phyloP scores from a whole-genome alignment of 2,888 invertebrate genomes.

The Syritta pipiens region DNA sequence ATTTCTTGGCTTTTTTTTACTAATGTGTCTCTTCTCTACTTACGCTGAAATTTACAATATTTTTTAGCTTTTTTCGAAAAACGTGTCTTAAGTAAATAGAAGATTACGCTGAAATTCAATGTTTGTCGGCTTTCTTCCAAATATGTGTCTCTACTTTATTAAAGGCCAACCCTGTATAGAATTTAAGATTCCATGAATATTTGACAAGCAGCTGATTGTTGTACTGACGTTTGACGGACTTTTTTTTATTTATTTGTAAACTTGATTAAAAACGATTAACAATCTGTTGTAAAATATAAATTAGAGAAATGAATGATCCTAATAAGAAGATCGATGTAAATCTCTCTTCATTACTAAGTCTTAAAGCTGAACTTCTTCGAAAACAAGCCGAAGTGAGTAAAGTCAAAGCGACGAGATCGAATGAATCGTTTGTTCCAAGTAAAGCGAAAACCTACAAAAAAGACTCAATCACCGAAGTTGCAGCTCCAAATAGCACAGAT shows the following conservation, averaged over 20 bases:
- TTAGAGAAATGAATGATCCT: constrained; percentile 78
- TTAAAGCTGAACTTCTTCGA: constrained; percentile 93
- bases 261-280: neutral
- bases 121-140: neutral
- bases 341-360: constrained; percentile 83
- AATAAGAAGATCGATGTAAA: constrained; percentile 79
- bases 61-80: no score
- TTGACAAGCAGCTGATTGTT: constrained; percentile 7
- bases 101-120: neutral
- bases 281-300: neutral
- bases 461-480: constrained; percentile 46
- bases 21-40: no score
- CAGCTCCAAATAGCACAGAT: constrained; percentile 75
- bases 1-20: no score
- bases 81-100: no score
- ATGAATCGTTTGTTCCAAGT: constrained; percentile 80
- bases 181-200: neutral
- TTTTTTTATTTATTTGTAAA: constrained; percentile 1
- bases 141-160: no score
- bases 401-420: constrained; percentile 82
- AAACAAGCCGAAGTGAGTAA: constrained; percentile 91
- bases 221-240: neutral
- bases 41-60: no score
- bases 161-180: neutral
- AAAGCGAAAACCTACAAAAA: constrained; percentile 75